Percentiles rank a stretch among this genome's conserved stretches.
These are phyloP conservation scores for Limnephilus lunatus DNA, from an alignment of 2,888 invertebrate genomes.

Conservation along the genomic window DNA sequence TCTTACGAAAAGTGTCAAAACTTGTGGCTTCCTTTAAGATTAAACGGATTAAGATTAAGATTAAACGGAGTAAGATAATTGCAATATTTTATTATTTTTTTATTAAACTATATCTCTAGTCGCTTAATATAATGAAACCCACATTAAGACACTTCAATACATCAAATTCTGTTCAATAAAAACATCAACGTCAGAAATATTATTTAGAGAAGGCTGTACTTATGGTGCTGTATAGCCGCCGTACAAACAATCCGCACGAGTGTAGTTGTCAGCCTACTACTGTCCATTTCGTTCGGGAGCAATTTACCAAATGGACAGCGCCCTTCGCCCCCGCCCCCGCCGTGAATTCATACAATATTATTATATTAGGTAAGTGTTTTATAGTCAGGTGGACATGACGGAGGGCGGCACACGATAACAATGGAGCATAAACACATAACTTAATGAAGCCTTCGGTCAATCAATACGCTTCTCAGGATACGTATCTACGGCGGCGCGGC, in stretches of 20 bases:
- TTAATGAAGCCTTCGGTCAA: conserved; percentile 27
- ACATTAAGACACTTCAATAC: conserved; percentile 14
- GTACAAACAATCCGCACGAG: background rate
- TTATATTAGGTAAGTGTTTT: background rate
- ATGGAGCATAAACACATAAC: conserved; percentile 21
- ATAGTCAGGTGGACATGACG: background rate
- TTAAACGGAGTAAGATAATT: too few species aligned
- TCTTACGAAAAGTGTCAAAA: too few species aligned
- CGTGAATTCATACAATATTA: background rate
- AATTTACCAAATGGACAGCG: conserved; percentile 41
- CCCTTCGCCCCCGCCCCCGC: background rate
- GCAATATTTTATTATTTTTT: too few species aligned
- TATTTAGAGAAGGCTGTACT: background rate
- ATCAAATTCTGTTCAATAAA: conserved; percentile 7
- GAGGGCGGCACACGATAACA: conserved; percentile 8
- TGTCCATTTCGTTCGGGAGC: conserved; percentile 35
- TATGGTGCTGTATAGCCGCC: background rate
- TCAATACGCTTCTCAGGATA: conserved; percentile 5
- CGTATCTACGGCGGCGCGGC: background rate
- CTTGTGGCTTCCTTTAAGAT: too few species aligned
- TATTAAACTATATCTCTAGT: background rate
- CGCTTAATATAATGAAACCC: background rate
- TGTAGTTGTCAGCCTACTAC: conserved; percentile 18
- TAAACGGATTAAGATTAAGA: too few species aligned
- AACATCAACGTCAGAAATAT: conserved; percentile 36